Base-by-base conservation (phyloP, 1,140 invertebrate genomes). In the Scaptomyza montana region DNA sequence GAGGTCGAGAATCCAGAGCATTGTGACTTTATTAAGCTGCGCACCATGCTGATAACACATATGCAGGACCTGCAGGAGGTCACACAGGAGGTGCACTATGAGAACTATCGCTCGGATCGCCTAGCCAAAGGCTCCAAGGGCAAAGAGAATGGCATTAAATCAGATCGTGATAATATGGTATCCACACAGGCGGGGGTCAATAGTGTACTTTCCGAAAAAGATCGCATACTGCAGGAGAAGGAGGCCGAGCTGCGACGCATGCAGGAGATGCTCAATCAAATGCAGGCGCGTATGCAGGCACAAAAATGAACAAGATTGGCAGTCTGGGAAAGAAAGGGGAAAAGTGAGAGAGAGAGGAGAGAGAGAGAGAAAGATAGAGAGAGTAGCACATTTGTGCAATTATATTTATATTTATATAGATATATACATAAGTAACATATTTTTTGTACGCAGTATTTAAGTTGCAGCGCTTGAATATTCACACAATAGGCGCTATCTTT, bases 1-100 rank as follows among this genome's bases (percentile, higher is more conserved):
- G 98, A 99, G 94, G 98, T 99, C n/a, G 99, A 99, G 92, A 99
- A 99, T 93, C 96, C 98, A 1, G 97, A 98, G 60, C 98, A 99
- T 92, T 99, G 98, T 93, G 99, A 99, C 94, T 99, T 99, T 92
- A 97, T 99, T 73, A 99, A 99, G 91, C 94, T 99, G 51, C 93
- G 98, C 73, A 99, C 98, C 30, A 99, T 99, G 98, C 94, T 99
- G 7, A 99, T 99, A 60, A 98, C 97, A 7, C 97, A 99, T 90
- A 97, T 99, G 96, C 97, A 98, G 93, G 98, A 99, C 93, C 93
- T 99, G 49, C 98, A 99, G 92, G 98, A 99, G 92, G 97, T 98
- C 4, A 99, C 98, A 0, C 96, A 98, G 85, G 97, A 98, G 92
- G 97, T 99, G 16, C 98, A 99, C 93, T 99, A 99, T 92, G 98